phyloP scores from a whole-genome alignment of 2,888 invertebrate genomes.

The Yponomeuta plumbellus region DNA sequence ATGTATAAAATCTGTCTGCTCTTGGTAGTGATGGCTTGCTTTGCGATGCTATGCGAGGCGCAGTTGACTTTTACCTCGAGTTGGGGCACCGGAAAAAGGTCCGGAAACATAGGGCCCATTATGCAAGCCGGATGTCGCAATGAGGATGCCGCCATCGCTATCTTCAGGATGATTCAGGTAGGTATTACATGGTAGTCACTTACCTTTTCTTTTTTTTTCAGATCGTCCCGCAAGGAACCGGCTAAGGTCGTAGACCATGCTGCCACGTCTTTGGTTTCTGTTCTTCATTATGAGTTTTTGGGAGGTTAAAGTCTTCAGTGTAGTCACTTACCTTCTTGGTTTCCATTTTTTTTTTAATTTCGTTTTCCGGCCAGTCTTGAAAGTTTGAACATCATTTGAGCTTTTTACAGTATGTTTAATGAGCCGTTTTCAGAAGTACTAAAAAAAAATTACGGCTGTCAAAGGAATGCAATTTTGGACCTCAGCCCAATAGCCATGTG shows the following conservation, averaged over 20 bases:
- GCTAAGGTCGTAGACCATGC: too few species aligned
- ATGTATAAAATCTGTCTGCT: conserved; percentile 12
- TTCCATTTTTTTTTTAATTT: too few species aligned
- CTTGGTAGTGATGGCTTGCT: conserved; percentile 21
- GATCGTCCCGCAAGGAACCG: too few species aligned
- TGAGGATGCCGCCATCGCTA: conserved; percentile 50
- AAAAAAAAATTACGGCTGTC: too few species aligned
- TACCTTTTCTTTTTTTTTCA: not conserved
- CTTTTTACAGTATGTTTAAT: too few species aligned
- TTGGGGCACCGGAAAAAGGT: conserved; percentile 68
- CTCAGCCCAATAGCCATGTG: too few species aligned
- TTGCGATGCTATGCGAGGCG: conserved; percentile 38
- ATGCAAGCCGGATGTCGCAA: conserved; percentile 40
- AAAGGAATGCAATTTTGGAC: too few species aligned
- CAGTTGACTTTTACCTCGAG: conserved; percentile 77
- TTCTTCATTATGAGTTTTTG: too few species aligned
- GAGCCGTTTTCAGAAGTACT: too few species aligned
- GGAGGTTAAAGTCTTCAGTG: not conserved
- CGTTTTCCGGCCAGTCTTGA: too few species aligned
- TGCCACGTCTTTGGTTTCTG: too few species aligned
- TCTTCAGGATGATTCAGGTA: conserved; percentile 62
- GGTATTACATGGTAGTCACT: not conserved
- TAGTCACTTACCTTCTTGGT: not conserved
- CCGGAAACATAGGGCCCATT: conserved; percentile 32
- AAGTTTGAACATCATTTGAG: too few species aligned